Evolutionary conservation across 2,113 vertebrate genomes (phyloP).

Genomic region (Willisornis vidua): DNA sequence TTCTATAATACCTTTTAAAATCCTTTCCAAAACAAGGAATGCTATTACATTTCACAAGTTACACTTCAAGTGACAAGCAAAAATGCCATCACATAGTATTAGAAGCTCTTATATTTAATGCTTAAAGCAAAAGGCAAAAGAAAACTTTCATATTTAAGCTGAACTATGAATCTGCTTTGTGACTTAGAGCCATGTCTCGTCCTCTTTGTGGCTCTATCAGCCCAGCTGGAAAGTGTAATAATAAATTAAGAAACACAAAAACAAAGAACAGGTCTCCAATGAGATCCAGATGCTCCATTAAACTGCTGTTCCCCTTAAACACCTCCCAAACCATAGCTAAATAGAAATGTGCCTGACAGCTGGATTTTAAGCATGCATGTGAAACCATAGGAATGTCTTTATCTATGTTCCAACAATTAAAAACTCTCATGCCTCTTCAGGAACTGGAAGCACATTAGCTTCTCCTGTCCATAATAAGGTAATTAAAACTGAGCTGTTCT

Average conservation of each 20-base stretch:
- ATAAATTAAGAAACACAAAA: slow-evolving; percentile 21
- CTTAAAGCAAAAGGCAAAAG: background rate
- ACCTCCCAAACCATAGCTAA: slow-evolving; percentile 28
- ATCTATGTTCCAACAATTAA: background rate
- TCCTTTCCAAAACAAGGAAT: background rate
- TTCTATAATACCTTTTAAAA: background rate
- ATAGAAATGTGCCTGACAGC: background rate
- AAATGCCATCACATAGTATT: background rate
- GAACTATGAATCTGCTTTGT: background rate
- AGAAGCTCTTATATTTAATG: background rate
- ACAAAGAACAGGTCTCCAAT: background rate
- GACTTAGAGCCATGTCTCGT: background rate
- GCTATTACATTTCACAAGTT: background rate
- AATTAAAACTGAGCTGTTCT: background rate
- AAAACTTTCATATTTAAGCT: background rate
- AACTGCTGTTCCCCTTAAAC: slow-evolving; percentile 5
- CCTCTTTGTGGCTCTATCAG: background rate
- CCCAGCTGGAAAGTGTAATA: slow-evolving; percentile 9
- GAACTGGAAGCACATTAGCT: background rate
- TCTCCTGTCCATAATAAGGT: background rate
- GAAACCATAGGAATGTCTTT: background rate
- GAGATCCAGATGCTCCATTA: slow-evolving; percentile 41
- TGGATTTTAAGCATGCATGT: background rate
- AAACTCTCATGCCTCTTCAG: background rate
- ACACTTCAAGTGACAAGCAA: background rate